Conservation (phyloP, 1,140 invertebrate species). For the Lithobius niger region DNA sequence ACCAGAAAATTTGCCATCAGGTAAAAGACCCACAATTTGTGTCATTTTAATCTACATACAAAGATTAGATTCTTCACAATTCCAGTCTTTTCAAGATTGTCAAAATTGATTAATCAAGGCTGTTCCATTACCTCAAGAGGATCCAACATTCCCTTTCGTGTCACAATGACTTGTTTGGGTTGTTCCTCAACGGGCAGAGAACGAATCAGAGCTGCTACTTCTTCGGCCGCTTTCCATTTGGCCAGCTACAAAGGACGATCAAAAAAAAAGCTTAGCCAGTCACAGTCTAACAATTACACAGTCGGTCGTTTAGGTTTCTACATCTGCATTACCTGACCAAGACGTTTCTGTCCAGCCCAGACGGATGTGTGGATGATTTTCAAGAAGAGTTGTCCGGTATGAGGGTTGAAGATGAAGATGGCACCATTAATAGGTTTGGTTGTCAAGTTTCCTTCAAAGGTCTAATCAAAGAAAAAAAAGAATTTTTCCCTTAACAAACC, state of each 20-base stretch:
- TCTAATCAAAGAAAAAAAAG: slow-evolving; percentile 33
- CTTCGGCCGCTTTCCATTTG: slow-evolving; percentile 99
- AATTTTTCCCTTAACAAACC: no score
- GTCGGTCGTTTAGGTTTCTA: no score
- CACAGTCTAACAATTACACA: no score
- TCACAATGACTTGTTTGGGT: slow-evolving; percentile 99
- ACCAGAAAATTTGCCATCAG: no score
- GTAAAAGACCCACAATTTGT: no score
- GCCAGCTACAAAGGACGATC: slow-evolving; percentile 53
- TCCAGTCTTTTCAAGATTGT: no score
- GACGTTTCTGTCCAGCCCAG: slow-evolving; percentile 80
- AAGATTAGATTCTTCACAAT: no score
- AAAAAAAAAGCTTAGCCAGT: slow-evolving; percentile 5
- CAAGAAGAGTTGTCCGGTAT: slow-evolving; percentile 97
- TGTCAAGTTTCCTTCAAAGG: slow-evolving; percentile 98
- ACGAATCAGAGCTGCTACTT: slow-evolving; percentile 97
- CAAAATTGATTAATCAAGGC: no score
- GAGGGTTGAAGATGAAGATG: slow-evolving; percentile 99
- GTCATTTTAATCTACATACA: no score
- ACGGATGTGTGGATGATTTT: slow-evolving; percentile 99
- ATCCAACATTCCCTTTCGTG: slow-evolving; percentile 98
- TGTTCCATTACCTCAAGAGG: slow-evolving; percentile 76
- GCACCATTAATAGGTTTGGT: slow-evolving; percentile 99
- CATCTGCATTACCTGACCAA: slow-evolving; percentile 39
- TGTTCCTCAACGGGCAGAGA: slow-evolving; percentile 99